These are phyloP conservation scores for Drosophila ochracea DNA, from an alignment of 2,888 invertebrate genomes.

Conservation along the genomic window DNA sequence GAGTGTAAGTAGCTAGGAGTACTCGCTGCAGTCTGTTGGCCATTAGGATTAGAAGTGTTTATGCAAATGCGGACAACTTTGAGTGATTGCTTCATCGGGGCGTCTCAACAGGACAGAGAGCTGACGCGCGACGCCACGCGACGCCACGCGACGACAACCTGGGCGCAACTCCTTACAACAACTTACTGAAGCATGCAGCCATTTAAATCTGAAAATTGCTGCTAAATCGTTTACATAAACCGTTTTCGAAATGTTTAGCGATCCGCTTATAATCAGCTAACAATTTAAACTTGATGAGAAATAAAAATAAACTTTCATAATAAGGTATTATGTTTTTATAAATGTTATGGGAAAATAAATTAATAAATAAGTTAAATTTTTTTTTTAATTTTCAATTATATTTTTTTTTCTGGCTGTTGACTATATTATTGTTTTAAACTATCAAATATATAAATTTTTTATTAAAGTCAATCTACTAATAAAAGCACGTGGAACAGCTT, in stretches of 20 bases:
- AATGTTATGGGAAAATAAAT: not conserved
- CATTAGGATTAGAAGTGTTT: constrained; percentile 77
- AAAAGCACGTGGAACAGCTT: not conserved
- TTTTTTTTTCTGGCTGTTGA: not conserved
- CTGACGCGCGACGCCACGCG: constrained; percentile 17
- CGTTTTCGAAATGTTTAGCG: constrained; percentile 5
- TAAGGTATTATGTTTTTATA: not conserved
- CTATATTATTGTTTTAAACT: not conserved
- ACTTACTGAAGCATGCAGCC: constrained; percentile 19
- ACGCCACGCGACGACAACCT: constrained; percentile 25
- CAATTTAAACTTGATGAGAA: not conserved
- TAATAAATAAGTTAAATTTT: not conserved
- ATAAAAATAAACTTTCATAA: not conserved
- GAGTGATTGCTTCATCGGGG: constrained; percentile 61
- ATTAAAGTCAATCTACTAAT: not conserved
- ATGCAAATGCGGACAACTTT: constrained; percentile 76
- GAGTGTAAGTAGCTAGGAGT: constrained; percentile 68
- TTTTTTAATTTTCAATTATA: not conserved
- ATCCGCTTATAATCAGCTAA: not conserved
- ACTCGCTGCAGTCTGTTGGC: constrained; percentile 63
- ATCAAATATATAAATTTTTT: not conserved
- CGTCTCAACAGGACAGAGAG: constrained; percentile 33
- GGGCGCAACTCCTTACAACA: not conserved
- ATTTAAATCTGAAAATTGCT: constrained; percentile 53
- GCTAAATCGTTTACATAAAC: constrained; percentile 43